A percentile compares a stretch with the other conserved stretches of the same genome.
phyloP scores from a whole-genome alignment of 2,797 vertebrate species.

The Chromobotia macracanthus region DNA sequence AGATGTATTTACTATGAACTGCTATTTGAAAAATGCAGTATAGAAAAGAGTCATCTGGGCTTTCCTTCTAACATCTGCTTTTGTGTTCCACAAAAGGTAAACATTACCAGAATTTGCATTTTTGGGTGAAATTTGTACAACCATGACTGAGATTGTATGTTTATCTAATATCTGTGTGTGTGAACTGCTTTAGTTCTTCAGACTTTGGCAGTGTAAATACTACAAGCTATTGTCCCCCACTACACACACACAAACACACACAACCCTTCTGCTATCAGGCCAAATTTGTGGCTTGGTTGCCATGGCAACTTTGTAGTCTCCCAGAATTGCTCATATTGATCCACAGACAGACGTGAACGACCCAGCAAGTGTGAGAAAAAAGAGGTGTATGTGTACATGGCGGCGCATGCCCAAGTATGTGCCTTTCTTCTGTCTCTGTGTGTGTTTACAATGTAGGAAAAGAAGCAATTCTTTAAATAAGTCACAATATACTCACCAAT shows the following conservation, averaged over 20 bases:
- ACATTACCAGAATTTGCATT: neutral
- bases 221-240: slow-evolving; percentile 78
- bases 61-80: neutral
- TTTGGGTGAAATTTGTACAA: neutral
- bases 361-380: slow-evolving; percentile 87
- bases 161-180: slow-evolving; percentile 18
- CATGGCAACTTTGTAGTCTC: slow-evolving; percentile 97
- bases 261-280: slow-evolving; percentile 81
- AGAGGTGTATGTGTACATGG: slow-evolving; percentile 66
- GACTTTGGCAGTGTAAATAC: slow-evolving; percentile 35
- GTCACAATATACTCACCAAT: neutral
- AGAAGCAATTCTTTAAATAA: neutral
- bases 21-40: too few species aligned
- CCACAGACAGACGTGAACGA: slow-evolving; percentile 92
- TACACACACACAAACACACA: slow-evolving; percentile 69
- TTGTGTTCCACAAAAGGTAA: neutral
- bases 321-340: slow-evolving; percentile 99
- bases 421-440: neutral
- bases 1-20: neutral
- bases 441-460: neutral
- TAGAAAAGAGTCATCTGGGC: neutral
- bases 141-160: slow-evolving; percentile 1
- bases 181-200: slow-evolving; percentile 20
- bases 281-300: slow-evolving; percentile 95
- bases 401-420: neutral